Evolutionary conservation across 2,888 invertebrate genomes (phyloP), one percentile per base, ranked within the genome.

Genomic region (Listrodromus nycthemerus): DNA sequence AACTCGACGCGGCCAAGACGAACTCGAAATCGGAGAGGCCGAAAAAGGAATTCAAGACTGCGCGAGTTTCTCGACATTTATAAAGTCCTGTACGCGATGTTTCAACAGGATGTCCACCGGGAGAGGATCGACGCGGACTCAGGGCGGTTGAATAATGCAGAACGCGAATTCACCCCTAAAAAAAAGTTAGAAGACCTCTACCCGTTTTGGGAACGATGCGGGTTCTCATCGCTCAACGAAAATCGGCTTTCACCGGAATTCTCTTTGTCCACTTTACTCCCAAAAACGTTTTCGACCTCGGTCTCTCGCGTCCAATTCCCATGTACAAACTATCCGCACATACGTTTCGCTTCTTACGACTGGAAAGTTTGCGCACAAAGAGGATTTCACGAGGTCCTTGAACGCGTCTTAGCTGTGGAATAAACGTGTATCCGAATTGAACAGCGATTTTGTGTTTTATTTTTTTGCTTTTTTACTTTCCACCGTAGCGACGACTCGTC

Each of bases 81-180:
- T 6, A 10, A 4, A 24, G 55, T 33, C 45, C 30, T 69, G 10
- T 27, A 48, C 7, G 1, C 27, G 41, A 30, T 61, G 8, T 48
- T n/a, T n/a, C n/a, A n/a, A 7, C 8, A n/a, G 48, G 7, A 27
- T n/a, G 48, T 50, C 16, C 45, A 30, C 10, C 2, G 13, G 16
- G 8, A 4, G 33, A 30, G 75, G 55, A 65, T 70, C 61, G 77
- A 61, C 30, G 73, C 21, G 66, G 48, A 55, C 50, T 37, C 5
- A 71, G 78, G 75, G 48, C 48, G 65, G 76, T 67, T 86, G 82
- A 85, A 86, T 86, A 83, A 86, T 86, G 77, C 80, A 85, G 74
- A 82, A 48, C 33, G 71, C 33, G 55, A 74, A 82, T 70, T 58
- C 75, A 67, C 77, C 78, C 74, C 65, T 41, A 16, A 41, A 41